Percentiles rank a stretch among this genome's conserved stretches.
These are phyloP conservation scores for Sitophilus oryzae DNA, from an alignment of 1,140 invertebrate species.

Conservation along the genomic window DNA sequence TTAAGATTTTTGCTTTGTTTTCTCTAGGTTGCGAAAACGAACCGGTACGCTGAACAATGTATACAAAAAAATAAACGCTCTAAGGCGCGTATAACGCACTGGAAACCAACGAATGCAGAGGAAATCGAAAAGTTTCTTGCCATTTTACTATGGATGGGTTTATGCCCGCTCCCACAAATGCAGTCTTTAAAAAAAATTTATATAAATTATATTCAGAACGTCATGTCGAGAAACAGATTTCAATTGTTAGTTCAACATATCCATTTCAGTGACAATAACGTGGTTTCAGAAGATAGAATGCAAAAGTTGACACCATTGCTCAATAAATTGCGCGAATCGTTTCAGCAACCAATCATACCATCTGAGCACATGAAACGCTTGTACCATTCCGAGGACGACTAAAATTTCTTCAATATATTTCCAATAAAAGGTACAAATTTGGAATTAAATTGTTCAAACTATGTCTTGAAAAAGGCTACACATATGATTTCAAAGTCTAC, in stretches of 20 bases:
- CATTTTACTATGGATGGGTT: slow-evolving; percentile 8
- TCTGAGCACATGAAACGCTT: slow-evolving; percentile 41
- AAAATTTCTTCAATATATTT: slow-evolving; percentile 41
- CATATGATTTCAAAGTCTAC: slow-evolving; percentile 40
- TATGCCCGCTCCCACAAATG: background rate
- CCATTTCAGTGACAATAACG: slow-evolving; percentile 39
- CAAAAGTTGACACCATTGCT: slow-evolving; percentile 37
- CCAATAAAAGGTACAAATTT: slow-evolving; percentile 43
- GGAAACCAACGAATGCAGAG: background rate
- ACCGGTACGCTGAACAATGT: slow-evolving; percentile 6
- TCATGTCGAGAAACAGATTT: slow-evolving; percentile 42
- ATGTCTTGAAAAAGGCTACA: slow-evolving; percentile 39
- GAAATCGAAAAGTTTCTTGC: slow-evolving; percentile 9
- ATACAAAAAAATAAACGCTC: background rate
- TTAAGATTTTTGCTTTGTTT: background rate
- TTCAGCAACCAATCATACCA: slow-evolving; percentile 35
- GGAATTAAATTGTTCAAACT: slow-evolving; percentile 45
- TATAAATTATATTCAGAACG: background rate
- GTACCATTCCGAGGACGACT: slow-evolving; percentile 43
- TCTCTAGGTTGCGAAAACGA: slow-evolving; percentile 4
- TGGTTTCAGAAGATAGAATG: slow-evolving; percentile 28
- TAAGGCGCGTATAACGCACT: background rate
- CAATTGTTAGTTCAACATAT: slow-evolving; percentile 37
- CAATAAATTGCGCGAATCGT: slow-evolving; percentile 32
- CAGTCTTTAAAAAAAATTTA: background rate